Evolutionary conservation across 1,140 invertebrate genomes (phyloP).

Genomic region (Ganaspis sp.): DNA sequence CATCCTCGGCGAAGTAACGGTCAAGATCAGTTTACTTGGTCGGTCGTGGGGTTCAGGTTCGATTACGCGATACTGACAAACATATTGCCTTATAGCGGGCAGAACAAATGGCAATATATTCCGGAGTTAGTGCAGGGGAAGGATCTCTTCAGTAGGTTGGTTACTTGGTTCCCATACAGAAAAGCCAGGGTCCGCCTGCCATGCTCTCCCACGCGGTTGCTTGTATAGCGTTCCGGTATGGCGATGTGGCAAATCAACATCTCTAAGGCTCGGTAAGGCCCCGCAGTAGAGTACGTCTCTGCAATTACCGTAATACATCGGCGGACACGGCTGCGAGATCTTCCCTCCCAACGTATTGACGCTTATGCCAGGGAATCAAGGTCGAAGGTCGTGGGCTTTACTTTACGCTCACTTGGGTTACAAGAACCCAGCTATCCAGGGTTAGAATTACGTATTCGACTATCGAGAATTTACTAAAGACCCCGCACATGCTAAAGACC

Average conservation of each 20-base stretch:
- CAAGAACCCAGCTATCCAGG: slow-evolving; percentile 1
- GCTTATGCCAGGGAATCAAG: slow-evolving; percentile 38
- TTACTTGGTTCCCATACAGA: slow-evolving; percentile 63
- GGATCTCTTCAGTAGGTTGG: slow-evolving; percentile 36
- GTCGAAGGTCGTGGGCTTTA: slow-evolving; percentile 39
- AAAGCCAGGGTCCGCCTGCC: slow-evolving; percentile 23
- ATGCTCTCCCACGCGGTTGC: slow-evolving; percentile 58
- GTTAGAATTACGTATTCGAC: slow-evolving; percentile 23
- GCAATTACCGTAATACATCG: slow-evolving; percentile 70
- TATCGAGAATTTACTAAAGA: not conserved
- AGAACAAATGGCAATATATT: slow-evolving; percentile 66
- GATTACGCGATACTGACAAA: slow-evolving; percentile 65
- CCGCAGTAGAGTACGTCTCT: slow-evolving; percentile 50
- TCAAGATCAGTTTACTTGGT: slow-evolving; percentile 27
- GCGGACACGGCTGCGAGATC: slow-evolving; percentile 50
- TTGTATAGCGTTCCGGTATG: slow-evolving; percentile 53
- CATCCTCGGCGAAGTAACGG: slow-evolving; percentile 18
- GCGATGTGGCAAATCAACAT: slow-evolving; percentile 57
- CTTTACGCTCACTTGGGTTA: slow-evolving; percentile 38
- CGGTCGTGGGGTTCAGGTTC: slow-evolving; percentile 47
- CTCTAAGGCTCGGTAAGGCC: slow-evolving; percentile 42
- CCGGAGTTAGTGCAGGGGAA: slow-evolving; percentile 45
- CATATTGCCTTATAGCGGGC: slow-evolving; percentile 61
- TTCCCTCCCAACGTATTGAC: slow-evolving; percentile 40
- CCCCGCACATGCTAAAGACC: not conserved